Base-by-base conservation (phyloP, 2,113 vertebrate genomes). In the Phycodurus eques region DNA sequence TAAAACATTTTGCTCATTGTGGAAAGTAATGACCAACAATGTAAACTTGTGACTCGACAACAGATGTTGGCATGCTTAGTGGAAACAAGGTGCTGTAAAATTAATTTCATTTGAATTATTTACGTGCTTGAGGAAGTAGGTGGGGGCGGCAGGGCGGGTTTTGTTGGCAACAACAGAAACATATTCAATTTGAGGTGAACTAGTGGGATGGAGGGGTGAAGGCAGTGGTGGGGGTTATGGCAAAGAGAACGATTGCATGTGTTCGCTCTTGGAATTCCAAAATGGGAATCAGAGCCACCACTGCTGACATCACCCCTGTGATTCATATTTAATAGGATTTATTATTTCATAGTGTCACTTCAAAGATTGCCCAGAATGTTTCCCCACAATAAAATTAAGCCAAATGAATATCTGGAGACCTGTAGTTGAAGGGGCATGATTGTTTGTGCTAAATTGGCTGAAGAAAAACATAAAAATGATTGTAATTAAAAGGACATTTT, bases 1-100 rank as follows among this genome's bases (percentile, higher is more conserved):
- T 92, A 95, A 95, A 95, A 94, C 92, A 93, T 94, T 94, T 92
- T 89, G 85, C 86, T 93, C 92, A 81, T 93, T 92, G 92, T 93
- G 93, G 93, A 94, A 95, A 94, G 92, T 93, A 93, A 93, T 91
- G 92, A 94, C 86, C 90, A 92, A 91, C 80, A 83, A 93, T 93
- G 92, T 92, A 93, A 94, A 93, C 92, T 92, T 47, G 62, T 86
- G 89, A 90, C 92, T 92, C 87, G 92, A 95, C 93, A 95, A 94
- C 94, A 93, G 92, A 91, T 89, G 90, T 91, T 92, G 93, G 92
- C 93, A 91, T 90, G 88, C 86, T 88, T 89, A 85, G 88, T 53
- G 67, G 92, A 92, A 93, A 88, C 85, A 90, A 93, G 94, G 90
- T 93, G 91, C 89, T 93, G 80, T 88, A 92, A 92, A 92, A 93